These are phyloP conservation scores for Nannospalax galili DNA, from an alignment of 2,113 vertebrate species.

Conservation along the genomic window DNA sequence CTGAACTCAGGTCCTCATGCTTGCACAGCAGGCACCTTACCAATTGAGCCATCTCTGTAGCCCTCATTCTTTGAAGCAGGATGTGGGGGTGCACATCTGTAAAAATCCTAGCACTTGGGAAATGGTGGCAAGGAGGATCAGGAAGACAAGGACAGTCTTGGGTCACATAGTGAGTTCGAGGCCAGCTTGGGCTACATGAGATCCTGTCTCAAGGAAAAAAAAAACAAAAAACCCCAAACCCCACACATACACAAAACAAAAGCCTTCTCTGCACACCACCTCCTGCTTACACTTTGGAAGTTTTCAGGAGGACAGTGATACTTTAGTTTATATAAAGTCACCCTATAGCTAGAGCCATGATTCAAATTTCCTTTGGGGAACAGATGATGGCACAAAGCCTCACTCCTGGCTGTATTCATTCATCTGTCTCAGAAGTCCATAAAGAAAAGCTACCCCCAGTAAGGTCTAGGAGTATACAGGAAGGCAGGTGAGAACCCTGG, in stretches of 20 bases:
- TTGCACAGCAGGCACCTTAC: background rate
- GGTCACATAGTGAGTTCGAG: background rate
- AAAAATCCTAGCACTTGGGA: background rate
- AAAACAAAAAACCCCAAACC: too few relatives aligned
- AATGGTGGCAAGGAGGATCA: background rate
- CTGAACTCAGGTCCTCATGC: background rate
- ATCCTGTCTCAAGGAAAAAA: too few relatives aligned
- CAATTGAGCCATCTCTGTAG: background rate
- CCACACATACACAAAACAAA: background rate
- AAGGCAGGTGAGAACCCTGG: background rate
- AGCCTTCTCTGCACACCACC: fast-evolving
- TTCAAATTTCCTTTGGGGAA: background rate
- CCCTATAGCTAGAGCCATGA: fast-evolving
- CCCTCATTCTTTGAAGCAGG: background rate
- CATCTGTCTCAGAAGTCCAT: background rate
- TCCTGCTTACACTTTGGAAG: background rate
- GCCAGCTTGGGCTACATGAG: background rate
- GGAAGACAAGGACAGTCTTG: background rate
- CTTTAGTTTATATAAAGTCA: background rate
- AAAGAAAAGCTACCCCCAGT: background rate
- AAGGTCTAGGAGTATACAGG: background rate
- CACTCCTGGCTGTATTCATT: background rate
- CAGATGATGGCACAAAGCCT: too few relatives aligned
- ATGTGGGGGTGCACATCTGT: background rate
- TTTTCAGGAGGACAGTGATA: background rate